Conservation (phyloP, 2,888 invertebrate species). For the Stegophylla sp. region DNA sequence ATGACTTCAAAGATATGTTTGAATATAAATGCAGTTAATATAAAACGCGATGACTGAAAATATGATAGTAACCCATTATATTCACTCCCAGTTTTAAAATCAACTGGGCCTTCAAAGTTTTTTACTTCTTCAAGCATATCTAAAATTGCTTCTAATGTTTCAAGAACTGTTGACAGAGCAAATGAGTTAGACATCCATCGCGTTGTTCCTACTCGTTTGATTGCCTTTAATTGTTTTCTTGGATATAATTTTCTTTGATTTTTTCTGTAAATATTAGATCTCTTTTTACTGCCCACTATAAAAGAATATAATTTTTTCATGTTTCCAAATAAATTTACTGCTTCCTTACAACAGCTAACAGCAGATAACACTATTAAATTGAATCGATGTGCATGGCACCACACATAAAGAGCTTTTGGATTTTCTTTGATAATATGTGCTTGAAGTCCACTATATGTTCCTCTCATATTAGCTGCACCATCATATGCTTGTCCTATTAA, state of each 20-base stretch:
- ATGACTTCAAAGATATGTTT: no score
- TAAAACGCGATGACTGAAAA: constrained; percentile 5
- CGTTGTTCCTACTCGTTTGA: constrained; percentile 1
- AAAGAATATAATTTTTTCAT: no score
- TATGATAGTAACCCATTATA: neutral
- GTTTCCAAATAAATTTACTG: no score
- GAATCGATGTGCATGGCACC: no score
- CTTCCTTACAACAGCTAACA: no score
- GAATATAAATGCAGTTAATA: constrained; percentile 1
- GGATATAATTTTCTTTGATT: neutral
- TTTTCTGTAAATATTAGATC: neutral
- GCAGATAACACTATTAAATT: no score
- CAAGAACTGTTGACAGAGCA: neutral
- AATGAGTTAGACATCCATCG: constrained; percentile 10
- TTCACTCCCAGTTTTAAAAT: neutral
- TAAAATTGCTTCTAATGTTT: constrained; percentile 9
- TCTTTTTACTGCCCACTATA: constrained; percentile 5
- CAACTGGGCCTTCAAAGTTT: neutral
- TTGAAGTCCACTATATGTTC: no score
- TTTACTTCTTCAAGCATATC: constrained; percentile 11
- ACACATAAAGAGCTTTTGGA: no score
- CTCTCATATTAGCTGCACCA: no score
- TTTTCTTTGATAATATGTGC: no score
- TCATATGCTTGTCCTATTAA: no score
- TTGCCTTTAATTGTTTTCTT: neutral